Evolutionary conservation across 2,888 invertebrate genomes (phyloP), one percentile per base, ranked within the genome.

Genomic region (Noctua janthina): DNA sequence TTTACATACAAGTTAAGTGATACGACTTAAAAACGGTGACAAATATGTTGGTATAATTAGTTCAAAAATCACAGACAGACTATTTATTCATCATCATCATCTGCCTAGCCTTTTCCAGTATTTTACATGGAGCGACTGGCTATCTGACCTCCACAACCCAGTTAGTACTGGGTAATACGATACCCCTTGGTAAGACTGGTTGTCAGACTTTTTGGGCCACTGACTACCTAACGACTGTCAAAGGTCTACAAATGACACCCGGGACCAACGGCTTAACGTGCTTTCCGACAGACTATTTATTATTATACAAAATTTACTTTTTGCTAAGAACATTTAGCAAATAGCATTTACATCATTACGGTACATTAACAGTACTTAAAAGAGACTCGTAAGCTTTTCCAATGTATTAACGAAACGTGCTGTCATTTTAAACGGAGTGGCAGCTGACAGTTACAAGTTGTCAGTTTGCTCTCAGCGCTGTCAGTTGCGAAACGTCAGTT

Each of bases 401-500:
- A 69, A 72, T 64, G 82, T 75, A 88, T 76, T 81, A 88, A 84
- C 84, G 46, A 89, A 89, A 87, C 85, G 84, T 76, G 68, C 64
- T 62, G 70, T 78, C 74, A 77, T 74, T 62, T 75, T 51, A 79
- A 67, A 72, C 46, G 15, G 46, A 79, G 76, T 85, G 76, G 76
- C 84, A 73, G 80, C 72, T 67, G 87, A 85, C 79, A 76, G 78
- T 46, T 15, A 49, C 17, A 43, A 68, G 49, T 59, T 89, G 83
- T 77, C 88, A 88, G 78, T 75, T 15, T 46, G 43, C 75, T 78
- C 72, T 87, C 81, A 76, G 51, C 43, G 43, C 71, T 81, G 88
- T 82, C 88, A 83, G 75, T 54, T 13, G 39, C 0, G 15, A 67
- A 69, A 83, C 72, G 62, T 83, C 80, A 78, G 72, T 68, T 77